Base-by-base conservation (phyloP, 2,113 vertebrate species). In the Pygoscelis adeliae region DNA sequence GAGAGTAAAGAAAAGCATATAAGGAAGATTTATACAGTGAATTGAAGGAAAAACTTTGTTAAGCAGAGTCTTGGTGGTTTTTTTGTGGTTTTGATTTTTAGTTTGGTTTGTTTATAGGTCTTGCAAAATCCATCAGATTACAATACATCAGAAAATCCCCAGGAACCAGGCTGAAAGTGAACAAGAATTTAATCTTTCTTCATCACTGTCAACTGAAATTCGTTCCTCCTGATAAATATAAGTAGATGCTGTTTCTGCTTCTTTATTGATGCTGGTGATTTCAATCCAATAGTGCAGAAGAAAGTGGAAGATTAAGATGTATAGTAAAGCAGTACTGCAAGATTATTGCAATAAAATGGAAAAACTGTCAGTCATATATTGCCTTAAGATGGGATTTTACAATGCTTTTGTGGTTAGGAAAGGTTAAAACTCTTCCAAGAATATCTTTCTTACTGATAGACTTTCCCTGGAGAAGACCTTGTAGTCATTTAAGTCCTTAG, bases 151-250 rank as follows among this genome's bases (percentile, higher is more conserved):
- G 74, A 80, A 96, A 97, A 92, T 95, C 84, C 87, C 89, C 38
- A 86, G 91, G 74, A 95, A 94, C 42, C 42, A 66, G 55, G 16
- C 70, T 79, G 81, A 91, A 87, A 96, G 81, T 95, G 78, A 88
- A 83, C 36, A 88, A 87, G 91, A 93, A 91, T 94, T 97, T 96
- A 94, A 97, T 96, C 82, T 95, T 97, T 97, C 84, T 96, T 96
- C 94, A 90, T 94, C 74, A 73, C 82, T 97, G 93, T 91, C 94
- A 83, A 58, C 46, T 89, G 78, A 93, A 96, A 95, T 95, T 77
- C 84, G 88, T 94, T 90, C 82, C 55, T 91, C 42, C 74, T 94
- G 94, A 94, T 97, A 97, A 97, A 96, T 95, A 87, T 80, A 91
- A 94, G 91, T 93, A 94, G 91, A 73, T 91, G 71, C 63, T 86